A percentile compares a stretch with the other conserved stretches of the same genome.
phyloP scores from a whole-genome alignment of 2,113 vertebrate species.

The Misgurnus mizolepis region DNA sequence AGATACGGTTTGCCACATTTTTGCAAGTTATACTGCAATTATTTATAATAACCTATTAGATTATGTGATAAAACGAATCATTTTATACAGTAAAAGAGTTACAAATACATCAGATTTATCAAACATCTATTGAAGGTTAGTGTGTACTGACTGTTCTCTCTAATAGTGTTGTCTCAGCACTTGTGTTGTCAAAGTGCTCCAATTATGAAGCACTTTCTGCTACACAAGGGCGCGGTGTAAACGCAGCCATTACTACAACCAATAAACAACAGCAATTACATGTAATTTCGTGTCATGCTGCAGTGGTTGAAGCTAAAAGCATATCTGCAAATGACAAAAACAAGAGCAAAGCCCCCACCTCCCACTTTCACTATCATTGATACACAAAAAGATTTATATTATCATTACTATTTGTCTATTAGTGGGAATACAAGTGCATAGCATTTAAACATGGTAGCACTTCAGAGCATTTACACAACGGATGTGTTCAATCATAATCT shows the following conservation, averaged over 20 bases:
- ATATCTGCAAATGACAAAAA: constrained; percentile 49
- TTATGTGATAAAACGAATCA: neutral
- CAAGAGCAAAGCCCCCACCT: constrained; percentile 17
- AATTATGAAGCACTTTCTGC: constrained; percentile 71
- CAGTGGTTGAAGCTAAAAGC: constrained; percentile 60
- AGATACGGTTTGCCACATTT: too few species aligned
- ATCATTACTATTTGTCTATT: neutral
- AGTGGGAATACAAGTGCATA: too few species aligned
- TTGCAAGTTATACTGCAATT: neutral
- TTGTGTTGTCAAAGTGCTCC: constrained; percentile 60
- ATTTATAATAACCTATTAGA: neutral
- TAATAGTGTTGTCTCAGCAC: constrained; percentile 35
- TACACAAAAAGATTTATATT: constrained; percentile 12
- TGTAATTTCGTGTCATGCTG: constrained; percentile 64
- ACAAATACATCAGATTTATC: too few species aligned
- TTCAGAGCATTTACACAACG: too few species aligned
- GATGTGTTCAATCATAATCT: too few species aligned
- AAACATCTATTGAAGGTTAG: neutral
- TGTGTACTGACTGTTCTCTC: constrained; percentile 39
- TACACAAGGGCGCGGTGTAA: constrained; percentile 59
- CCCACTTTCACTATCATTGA: neutral
- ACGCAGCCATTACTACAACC: constrained; percentile 65
- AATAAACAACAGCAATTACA: constrained; percentile 68
- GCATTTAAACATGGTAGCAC: too few species aligned
- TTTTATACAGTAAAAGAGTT: too few species aligned